Evolutionary conservation across 2,888 invertebrate genomes (phyloP).

Genomic region (Clivina fossor): DNA sequence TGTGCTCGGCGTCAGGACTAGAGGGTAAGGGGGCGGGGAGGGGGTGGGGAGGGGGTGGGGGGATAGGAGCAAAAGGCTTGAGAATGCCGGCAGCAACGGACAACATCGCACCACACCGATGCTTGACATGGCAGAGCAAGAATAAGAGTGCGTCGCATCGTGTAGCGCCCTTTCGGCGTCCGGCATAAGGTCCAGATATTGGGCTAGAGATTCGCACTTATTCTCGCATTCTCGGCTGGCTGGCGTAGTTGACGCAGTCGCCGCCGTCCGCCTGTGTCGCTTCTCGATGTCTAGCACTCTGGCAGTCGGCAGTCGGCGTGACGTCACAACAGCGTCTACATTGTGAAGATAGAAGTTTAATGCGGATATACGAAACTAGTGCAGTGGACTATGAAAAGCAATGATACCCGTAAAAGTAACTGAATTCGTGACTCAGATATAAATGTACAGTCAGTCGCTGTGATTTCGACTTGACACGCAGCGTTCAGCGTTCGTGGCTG

Average conservation of each 20-base stretch:
- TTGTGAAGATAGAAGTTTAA: conserved; percentile 32
- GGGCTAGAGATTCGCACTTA: neutral
- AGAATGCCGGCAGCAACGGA: too few relatives aligned
- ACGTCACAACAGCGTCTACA: conserved; percentile 29
- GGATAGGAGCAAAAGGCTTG: too few relatives aligned
- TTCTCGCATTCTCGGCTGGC: conserved; percentile 11
- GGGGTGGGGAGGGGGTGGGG: too few relatives aligned
- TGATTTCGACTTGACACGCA: conserved; percentile 22
- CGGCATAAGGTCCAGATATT: conserved; percentile 7
- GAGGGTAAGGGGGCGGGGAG: too few relatives aligned
- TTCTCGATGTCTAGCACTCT: neutral
- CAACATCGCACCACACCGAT: too few relatives aligned
- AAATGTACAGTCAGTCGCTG: conserved; percentile 29
- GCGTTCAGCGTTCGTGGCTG: conserved; percentile 26
- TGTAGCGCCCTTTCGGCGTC: too few relatives aligned
- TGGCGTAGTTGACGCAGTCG: neutral
- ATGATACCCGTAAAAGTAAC: conserved; percentile 35
- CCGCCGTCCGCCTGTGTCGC: neutral
- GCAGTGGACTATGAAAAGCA: conserved; percentile 35
- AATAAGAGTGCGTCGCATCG: too few relatives aligned
- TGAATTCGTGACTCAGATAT: conserved; percentile 35
- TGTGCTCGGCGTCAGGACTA: too few relatives aligned
- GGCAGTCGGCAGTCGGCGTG: conserved; percentile 15
- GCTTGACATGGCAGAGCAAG: too few relatives aligned
- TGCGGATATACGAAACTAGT: conserved; percentile 34